These are phyloP conservation scores for Phoxinus dragarum DNA, from an alignment of 2,797 vertebrate species.

Conservation along the genomic window DNA sequence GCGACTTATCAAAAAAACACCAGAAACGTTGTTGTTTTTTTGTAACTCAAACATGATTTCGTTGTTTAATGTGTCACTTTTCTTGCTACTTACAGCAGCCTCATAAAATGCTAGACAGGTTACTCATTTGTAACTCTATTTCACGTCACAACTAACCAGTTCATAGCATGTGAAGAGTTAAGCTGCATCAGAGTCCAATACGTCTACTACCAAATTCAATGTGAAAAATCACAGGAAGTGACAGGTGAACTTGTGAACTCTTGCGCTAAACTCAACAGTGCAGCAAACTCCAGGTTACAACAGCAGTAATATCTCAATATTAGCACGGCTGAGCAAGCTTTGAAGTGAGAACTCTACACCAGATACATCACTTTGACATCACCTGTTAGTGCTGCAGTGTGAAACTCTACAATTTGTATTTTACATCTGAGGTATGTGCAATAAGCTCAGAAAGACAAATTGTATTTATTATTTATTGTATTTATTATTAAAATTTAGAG, in stretches of 20 bases:
- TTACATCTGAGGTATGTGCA: neutral
- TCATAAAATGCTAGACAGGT: neutral
- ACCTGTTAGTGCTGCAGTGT: neutral
- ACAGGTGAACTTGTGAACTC: constrained; percentile 22
- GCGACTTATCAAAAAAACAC: neutral
- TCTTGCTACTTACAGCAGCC: neutral
- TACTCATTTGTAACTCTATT: neutral
- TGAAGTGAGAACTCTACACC: neutral
- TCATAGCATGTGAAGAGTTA: neutral
- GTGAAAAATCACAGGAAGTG: constrained; percentile 11
- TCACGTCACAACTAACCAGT: neutral
- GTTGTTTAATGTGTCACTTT: neutral
- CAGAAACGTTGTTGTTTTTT: neutral
- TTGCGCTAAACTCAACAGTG: neutral
- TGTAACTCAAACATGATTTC: neutral
- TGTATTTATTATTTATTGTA: neutral
- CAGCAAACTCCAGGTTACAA: constrained; percentile 13
- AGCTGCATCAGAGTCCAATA: neutral
- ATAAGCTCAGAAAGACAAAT: neutral
- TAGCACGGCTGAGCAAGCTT: neutral
- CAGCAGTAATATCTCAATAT: constrained; percentile 5
- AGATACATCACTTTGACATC: constrained; percentile 28
- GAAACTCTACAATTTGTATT: neutral
- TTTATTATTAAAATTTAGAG: neutral
- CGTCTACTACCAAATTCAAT: neutral